These are phyloP conservation scores for Anthophora plumipes DNA, from an alignment of 2,888 invertebrate genomes.

Conservation along the genomic window DNA sequence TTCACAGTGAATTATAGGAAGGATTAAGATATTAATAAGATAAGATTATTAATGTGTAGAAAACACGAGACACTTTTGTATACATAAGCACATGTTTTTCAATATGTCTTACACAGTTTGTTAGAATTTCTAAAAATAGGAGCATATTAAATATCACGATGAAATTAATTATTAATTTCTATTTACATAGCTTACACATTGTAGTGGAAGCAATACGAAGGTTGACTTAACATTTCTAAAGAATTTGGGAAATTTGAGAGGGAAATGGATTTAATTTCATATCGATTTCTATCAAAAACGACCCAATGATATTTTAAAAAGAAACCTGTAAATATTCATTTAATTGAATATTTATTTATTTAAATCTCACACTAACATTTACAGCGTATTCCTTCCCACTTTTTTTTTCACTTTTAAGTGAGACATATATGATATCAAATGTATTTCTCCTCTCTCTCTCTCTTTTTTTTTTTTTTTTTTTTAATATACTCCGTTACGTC, in stretches of 20 bases:
- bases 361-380: neutral
- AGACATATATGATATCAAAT: neutral
- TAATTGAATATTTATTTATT: too few species aligned
- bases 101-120: too few species aligned
- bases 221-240: neutral
- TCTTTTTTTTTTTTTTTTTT: neutral
- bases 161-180: neutral
- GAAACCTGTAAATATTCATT: too few species aligned
- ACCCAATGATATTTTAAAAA: slow-evolving; percentile 13
- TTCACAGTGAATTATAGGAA: neutral
- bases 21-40: neutral
- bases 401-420: too few species aligned
- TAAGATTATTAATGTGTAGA: too few species aligned
- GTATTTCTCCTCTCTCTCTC: too few species aligned
- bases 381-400: neutral
- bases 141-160: neutral
- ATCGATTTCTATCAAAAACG: neutral
- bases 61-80: too few species aligned
- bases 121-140: neutral
- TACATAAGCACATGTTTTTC: neutral
- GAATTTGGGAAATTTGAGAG: neutral
- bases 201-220: neutral
- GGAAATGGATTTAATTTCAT: neutral
- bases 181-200: neutral
- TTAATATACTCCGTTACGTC: neutral